These are phyloP conservation scores for Xiphophorus hellerii DNA, from an alignment of 2,113 vertebrate genomes.

Conservation along the genomic window DNA sequence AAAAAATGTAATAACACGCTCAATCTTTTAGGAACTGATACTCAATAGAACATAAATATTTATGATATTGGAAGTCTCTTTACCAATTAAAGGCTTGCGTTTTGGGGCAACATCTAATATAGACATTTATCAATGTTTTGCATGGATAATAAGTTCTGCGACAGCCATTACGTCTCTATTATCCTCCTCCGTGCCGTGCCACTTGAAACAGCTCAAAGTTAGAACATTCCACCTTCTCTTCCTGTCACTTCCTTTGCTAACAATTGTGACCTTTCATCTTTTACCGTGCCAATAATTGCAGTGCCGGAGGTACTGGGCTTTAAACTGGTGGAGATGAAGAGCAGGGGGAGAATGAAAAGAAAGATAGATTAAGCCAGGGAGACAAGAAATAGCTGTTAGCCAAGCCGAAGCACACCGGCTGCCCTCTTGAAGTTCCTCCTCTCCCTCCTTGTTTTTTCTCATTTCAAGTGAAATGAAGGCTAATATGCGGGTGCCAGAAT, in stretches of 20 bases:
- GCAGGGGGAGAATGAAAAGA: constrained; percentile 37
- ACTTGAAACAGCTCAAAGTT: constrained; percentile 36
- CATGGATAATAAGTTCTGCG: constrained; percentile 16
- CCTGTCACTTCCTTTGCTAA: constrained; percentile 58
- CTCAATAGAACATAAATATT: background rate
- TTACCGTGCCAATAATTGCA: constrained; percentile 64
- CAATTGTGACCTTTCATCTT: constrained; percentile 71
- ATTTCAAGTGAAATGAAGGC: constrained; percentile 49
- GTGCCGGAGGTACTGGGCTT: constrained; percentile 56
- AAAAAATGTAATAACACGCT: background rate
- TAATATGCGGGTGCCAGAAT: constrained; percentile 62
- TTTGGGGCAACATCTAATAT: no score
- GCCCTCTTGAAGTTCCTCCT: background rate
- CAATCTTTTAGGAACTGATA: background rate
- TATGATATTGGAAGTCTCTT: background rate
- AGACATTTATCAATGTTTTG: background rate
- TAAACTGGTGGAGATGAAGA: constrained; percentile 44
- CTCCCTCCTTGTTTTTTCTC: constrained; percentile 51
- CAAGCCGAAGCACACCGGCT: constrained; percentile 23
- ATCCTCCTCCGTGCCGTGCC: constrained; percentile 16
- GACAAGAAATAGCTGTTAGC: constrained; percentile 63
- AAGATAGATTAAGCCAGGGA: constrained; percentile 44
- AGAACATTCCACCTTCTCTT: constrained; percentile 39
- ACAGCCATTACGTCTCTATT: constrained; percentile 3
- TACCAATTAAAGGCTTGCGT: background rate